Percentiles rank a stretch among this genome's conserved stretches.
phyloP scores from a whole-genome alignment of 37 sponge, comb jelly and placozoan species.

The Petrosia ficiformis region DNA sequence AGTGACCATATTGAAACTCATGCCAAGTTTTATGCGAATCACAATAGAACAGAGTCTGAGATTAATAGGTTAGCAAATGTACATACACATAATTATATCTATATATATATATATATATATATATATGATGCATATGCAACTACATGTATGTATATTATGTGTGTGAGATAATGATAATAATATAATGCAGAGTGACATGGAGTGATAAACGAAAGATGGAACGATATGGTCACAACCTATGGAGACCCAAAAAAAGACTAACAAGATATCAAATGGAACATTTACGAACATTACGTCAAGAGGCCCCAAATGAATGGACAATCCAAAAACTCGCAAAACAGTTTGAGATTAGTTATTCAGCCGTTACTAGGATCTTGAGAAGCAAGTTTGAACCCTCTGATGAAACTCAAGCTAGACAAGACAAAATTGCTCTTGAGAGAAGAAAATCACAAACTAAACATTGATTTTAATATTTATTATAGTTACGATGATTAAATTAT shows the following conservation, averaged over 20 bases:
- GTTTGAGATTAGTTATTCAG: slow-evolving; percentile 55
- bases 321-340: slow-evolving; percentile 16
- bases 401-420: slow-evolving; percentile 58
- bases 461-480: background rate
- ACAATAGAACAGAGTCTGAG: too few species aligned
- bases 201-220: too few species aligned
- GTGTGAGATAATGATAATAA: too few species aligned
- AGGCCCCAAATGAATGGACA: slow-evolving; percentile 49
- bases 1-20: too few species aligned
- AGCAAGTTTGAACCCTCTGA: slow-evolving; percentile 64
- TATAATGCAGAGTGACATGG: too few species aligned
- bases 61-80: too few species aligned
- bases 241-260: slow-evolving; percentile 62
- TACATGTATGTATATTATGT: too few species aligned
- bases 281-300: slow-evolving; percentile 24
- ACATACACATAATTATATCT: too few species aligned
- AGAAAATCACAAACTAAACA: slow-evolving; percentile 1
- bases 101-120: too few species aligned
- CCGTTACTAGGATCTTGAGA: slow-evolving; percentile 53
- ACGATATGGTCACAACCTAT: too few species aligned
- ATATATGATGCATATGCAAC: too few species aligned
- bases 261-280: slow-evolving; percentile 64
- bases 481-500: background rate
- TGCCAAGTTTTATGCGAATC: too few species aligned
- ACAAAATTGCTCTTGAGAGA: slow-evolving; percentile 24